Evolutionary conservation across 1,140 invertebrate genomes (phyloP), one percentile per base, ranked within the genome.

Genomic region (Neelides sp.): DNA sequence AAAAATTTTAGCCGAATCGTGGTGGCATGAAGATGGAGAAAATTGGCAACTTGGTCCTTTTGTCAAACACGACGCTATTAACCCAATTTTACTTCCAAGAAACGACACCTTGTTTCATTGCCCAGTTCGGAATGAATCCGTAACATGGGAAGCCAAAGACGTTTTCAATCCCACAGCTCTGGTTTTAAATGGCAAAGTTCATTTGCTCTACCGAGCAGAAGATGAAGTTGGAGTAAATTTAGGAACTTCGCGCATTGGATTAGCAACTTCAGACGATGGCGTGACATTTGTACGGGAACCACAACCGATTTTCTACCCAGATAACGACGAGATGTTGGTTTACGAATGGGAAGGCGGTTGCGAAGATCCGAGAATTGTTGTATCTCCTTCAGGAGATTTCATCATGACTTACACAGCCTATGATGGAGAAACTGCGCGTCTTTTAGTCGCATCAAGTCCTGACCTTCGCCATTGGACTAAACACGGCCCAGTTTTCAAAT

Each of bases 281-380:
- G 3, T 55, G 1, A 55, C 22, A 20, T 55, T 59, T 23, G 27
- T 27, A 0, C 12, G 54, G 15, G 22, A 37, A 17, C 4, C 35
- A 2, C 17, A 8, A 3, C 57, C 57, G 4, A 55, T 59, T n/a
- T 59, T 55, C 45, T 59, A 53, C 35, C 57, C 57, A 4, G 48
- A 52, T 20, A 50, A 59, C 44, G 57, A 59, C 17, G 28, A 27
- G 2, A 37, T 27, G 19, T 3, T 36, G 0, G 17, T 13, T 0
- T 50, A 49, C 30, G 57, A 59, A 32, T 59, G 57, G 57, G 57
- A 59, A 42, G 57, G 57, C 19, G 57, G 57, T 2, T 50, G 48
- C 30, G 57, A 59, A 39, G 57, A 59, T 39, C 53, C 57, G 7
- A 27, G 57, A 28, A 59, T 59, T 24, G 46, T 49, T 1, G 34